phyloP scores from a whole-genome alignment of 2,888 invertebrate species.

The Parapristionchus giblindavisi region DNA sequence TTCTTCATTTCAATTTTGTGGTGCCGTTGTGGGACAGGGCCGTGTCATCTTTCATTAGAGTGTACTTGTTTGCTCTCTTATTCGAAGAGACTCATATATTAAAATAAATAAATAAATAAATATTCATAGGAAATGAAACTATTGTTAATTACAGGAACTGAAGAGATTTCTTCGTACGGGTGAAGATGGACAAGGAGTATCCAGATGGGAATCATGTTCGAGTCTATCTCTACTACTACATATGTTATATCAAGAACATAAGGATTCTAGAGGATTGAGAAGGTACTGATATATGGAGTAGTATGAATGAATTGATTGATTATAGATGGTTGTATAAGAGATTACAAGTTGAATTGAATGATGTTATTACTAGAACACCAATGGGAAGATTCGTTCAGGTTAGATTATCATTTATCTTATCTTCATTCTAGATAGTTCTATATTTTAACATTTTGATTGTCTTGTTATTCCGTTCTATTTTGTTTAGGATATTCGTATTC shows the following conservation, averaged over 20 bases:
- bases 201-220: slow-evolving; percentile 42
- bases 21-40: too few species aligned
- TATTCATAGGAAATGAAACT: too few species aligned
- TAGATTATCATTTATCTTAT: neutral
- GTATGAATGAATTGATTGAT: neutral
- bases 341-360: slow-evolving; percentile 68
- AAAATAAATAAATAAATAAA: too few species aligned
- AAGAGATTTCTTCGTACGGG: slow-evolving; percentile 59
- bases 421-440: neutral
- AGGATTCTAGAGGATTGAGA: slow-evolving; percentile 62
- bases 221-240: slow-evolving; percentile 58
- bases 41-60: too few species aligned
- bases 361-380: slow-evolving; percentile 63
- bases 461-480: neutral
- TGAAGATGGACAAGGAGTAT: slow-evolving; percentile 63
- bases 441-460: neutral
- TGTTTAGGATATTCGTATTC: slow-evolving; percentile 60
- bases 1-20: too few species aligned
- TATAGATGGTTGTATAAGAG: slow-evolving; percentile 67
- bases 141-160: slow-evolving; percentile 55
- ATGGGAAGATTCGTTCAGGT: slow-evolving; percentile 62
- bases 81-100: too few species aligned
- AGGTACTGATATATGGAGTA: slow-evolving; percentile 48
- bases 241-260: slow-evolving; percentile 68
- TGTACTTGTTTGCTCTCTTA: too few species aligned